Evolutionary conservation across 2,888 invertebrate genomes (phyloP).

Genomic region (Melanostoma scalare): DNA sequence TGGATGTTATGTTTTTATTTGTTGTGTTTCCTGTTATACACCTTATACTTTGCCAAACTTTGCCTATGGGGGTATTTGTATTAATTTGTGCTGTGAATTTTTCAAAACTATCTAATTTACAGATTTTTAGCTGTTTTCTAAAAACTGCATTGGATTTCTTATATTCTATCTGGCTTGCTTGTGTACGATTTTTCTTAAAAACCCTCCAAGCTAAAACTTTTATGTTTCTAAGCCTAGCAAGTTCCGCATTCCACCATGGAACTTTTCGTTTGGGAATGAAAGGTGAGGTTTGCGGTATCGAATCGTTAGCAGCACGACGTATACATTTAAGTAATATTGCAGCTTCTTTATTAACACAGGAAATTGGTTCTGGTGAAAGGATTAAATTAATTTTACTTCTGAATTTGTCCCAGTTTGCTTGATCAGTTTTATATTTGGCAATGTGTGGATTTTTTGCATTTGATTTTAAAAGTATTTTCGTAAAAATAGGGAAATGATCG

Average conservation of each 20-base stretch:
- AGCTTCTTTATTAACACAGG: too few relatives aligned
- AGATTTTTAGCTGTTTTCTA: not conserved
- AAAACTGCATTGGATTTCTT: not conserved
- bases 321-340: too few relatives aligned
- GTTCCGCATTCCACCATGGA: too few relatives aligned
- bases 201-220: not conserved
- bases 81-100: not conserved
- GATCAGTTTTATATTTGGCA: slow-evolving; percentile 9
- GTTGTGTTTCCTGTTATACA: slow-evolving; percentile 2
- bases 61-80: not conserved
- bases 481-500: slow-evolving; percentile 11
- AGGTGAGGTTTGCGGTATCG: too few relatives aligned
- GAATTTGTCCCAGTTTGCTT: not conserved
- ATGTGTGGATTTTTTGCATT: not conserved
- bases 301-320: too few relatives aligned
- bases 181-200: not conserved
- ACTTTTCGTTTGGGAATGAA: too few relatives aligned
- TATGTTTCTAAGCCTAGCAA: not conserved
- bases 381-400: not conserved
- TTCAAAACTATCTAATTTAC: not conserved
- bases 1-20: not conserved
- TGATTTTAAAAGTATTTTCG: not conserved
- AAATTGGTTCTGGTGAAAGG: too few relatives aligned
- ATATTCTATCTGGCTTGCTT: not conserved
- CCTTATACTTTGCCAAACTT: slow-evolving; percentile 10